phyloP scores from a whole-genome alignment of 2,888 invertebrate genomes.

The Rhagonycha lutea region DNA sequence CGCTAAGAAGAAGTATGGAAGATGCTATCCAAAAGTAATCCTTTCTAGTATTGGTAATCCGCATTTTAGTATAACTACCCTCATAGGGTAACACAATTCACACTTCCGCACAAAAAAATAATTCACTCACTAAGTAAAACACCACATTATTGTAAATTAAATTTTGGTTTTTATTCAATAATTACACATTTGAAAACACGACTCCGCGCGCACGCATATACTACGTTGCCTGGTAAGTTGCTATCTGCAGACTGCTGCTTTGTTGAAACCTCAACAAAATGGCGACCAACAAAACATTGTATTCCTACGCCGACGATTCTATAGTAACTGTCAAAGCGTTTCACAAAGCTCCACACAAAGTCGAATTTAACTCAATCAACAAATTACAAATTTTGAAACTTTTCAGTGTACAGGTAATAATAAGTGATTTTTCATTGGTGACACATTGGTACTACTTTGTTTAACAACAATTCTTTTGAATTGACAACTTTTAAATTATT shows the following conservation, averaged over 20 bases:
- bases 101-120: conserved; percentile 57
- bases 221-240: conserved; percentile 34
- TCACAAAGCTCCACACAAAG: background rate
- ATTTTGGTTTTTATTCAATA: conserved; percentile 17
- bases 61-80: conserved; percentile 61
- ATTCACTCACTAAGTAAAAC: conserved; percentile 43
- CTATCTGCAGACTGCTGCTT: conserved; percentile 41
- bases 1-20: conserved; percentile 57
- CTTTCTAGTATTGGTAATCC: conserved; percentile 70
- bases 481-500: background rate
- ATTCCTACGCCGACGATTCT: conserved; percentile 47
- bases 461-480: background rate
- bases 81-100: conserved; percentile 51
- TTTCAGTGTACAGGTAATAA: background rate
- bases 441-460: background rate
- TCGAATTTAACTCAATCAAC: no score
- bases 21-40: conserved; percentile 69
- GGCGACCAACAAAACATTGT: conserved; percentile 44
- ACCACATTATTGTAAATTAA: conserved; percentile 38
- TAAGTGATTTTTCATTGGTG: background rate
- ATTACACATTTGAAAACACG: conserved; percentile 28
- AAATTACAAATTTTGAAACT: background rate
- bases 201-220: conserved; percentile 25
- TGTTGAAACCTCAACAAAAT: conserved; percentile 51
- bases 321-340: background rate